Evolutionary conservation across 2,888 invertebrate species (phyloP).

Genomic region (Abrostola triplasia): DNA sequence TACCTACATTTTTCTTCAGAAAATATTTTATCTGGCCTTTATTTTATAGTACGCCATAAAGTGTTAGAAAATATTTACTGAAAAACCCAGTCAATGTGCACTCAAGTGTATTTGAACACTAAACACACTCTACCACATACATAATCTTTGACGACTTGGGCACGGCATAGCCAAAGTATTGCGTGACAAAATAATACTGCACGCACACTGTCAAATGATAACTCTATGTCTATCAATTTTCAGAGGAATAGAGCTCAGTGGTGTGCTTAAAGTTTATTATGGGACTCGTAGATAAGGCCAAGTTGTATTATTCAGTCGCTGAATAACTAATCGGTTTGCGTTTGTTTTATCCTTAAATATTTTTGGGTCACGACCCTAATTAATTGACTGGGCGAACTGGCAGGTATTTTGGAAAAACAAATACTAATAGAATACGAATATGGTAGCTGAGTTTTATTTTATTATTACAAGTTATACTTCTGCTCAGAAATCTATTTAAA

Average conservation of each 20-base stretch:
- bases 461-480: too few species aligned
- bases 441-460: too few species aligned
- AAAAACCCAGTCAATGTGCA: too few species aligned
- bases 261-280: conserved; percentile 73
- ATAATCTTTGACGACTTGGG: conserved; percentile 74
- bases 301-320: conserved; percentile 72
- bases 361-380: conserved; percentile 50
- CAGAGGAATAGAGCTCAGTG: conserved; percentile 77
- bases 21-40: too few species aligned
- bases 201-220: conserved; percentile 88
- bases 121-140: conserved; percentile 5
- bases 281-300: conserved; percentile 78
- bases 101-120: too few species aligned
- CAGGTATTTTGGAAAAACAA: neutral
- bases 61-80: too few species aligned
- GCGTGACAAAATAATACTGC: conserved; percentile 80
- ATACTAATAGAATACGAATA: too few species aligned
- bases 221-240: conserved; percentile 87
- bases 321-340: conserved; percentile 66
- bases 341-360: conserved; percentile 54
- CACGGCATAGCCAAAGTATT: conserved; percentile 71
- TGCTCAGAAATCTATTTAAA: too few species aligned
- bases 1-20: too few species aligned
- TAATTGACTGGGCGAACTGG: conserved; percentile 30
- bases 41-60: too few species aligned